Conservation (phyloP, 2,888 invertebrate species). For the Perdita meconis region DNA sequence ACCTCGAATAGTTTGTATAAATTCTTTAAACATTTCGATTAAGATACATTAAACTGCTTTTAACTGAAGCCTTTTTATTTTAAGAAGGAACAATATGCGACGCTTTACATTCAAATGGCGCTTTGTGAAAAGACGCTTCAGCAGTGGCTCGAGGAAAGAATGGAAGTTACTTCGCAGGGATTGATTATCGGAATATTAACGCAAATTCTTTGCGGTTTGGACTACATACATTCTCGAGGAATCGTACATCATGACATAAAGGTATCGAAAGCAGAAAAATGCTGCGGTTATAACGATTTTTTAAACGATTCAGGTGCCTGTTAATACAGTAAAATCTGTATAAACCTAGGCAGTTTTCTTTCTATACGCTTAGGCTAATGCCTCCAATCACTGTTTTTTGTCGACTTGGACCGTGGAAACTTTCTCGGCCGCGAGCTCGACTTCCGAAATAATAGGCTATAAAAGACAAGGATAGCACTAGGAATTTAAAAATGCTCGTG, state of each 20-base stretch:
- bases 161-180: slow-evolving; percentile 83
- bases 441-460: too few relatives aligned
- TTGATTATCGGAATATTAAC: slow-evolving; percentile 87
- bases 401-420: too few relatives aligned
- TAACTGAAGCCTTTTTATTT: slow-evolving; percentile 10
- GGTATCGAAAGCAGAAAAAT: slow-evolving; percentile 66
- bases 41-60: background rate
- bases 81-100: slow-evolving; percentile 87
- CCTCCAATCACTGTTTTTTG: too few relatives aligned
- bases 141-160: slow-evolving; percentile 90
- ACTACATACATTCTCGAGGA: slow-evolving; percentile 91
- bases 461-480: too few relatives aligned
- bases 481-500: too few relatives aligned
- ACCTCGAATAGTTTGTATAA: slow-evolving; percentile 39
- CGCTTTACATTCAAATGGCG: slow-evolving; percentile 93
- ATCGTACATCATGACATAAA: slow-evolving; percentile 94
- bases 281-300: background rate
- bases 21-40: background rate
- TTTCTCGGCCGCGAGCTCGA: too few relatives aligned
- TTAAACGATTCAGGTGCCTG: too few relatives aligned
- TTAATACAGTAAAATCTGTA: too few relatives aligned
- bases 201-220: slow-evolving; percentile 90
- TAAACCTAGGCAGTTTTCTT: too few relatives aligned
- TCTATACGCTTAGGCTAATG: too few relatives aligned
- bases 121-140: slow-evolving; percentile 91